Conservation (phyloP, 2,113 vertebrate genomes). For the Gallinago jamesoni region DNA sequence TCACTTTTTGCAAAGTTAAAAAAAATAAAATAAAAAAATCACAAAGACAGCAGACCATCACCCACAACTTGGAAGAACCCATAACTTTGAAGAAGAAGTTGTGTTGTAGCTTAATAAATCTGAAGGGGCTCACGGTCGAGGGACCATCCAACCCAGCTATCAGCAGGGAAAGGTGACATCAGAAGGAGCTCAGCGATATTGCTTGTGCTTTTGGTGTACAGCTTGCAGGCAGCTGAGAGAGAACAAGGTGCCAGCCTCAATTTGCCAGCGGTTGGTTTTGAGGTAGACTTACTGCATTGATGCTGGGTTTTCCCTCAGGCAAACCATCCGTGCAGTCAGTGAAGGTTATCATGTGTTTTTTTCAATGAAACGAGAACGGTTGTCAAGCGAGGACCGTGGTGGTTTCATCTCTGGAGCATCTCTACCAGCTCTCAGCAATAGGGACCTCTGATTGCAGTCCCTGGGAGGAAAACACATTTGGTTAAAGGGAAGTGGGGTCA, state of each 20-base stretch:
- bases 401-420: background rate
- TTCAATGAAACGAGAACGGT: background rate
- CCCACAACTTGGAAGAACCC: background rate
- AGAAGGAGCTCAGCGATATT: background rate
- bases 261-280: background rate
- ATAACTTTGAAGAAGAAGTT: background rate
- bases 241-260: background rate
- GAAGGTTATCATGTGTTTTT: background rate
- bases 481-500: background rate
- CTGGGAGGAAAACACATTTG: background rate
- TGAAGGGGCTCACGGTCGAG: background rate
- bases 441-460: background rate
- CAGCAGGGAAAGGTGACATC: accelerated
- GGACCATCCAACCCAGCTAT: background rate
- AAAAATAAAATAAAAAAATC: background rate
- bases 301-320: background rate
- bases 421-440: background rate
- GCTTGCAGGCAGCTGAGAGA: background rate
- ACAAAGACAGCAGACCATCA: background rate
- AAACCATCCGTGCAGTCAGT: background rate
- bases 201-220: background rate
- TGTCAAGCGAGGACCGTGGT: accelerated
- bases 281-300: background rate
- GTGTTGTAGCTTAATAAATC: background rate
- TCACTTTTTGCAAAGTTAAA: background rate